Evolutionary conservation across 2,113 vertebrate species (phyloP), one percentile per base, ranked within the genome.

Genomic region (Scortum barcoo): DNA sequence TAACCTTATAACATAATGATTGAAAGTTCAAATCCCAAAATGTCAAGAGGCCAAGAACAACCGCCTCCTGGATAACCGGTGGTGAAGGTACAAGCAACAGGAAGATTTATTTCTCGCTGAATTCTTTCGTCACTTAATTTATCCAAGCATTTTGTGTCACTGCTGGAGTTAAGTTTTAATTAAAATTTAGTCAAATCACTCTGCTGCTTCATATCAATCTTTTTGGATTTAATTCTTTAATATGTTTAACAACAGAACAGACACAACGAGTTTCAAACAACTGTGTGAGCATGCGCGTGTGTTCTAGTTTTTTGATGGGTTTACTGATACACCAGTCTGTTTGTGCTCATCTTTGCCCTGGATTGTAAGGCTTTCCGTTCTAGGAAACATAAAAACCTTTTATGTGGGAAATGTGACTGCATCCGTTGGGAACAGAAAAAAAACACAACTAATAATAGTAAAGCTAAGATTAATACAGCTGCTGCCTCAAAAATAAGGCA

Each of bases 251-350:
- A 65, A 20, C 20, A 40, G 5, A 13, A 69, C 40, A 67, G 3
- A 60, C 19, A 65, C 10, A 36, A 1, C 11, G 16, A 7, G 9
- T 40, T 70, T 72, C n/a, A 72, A 56, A 48, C 20, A 46, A 30
- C 54, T 65, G 8, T 46, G n/a, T 0, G 5, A 68, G 60, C 58
- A 30, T 67, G 60, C 10, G 24, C 58, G 42, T 56, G 61, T 24
- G 26, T 30, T 51, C 12, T 9, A 0, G 3, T 54, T 46, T 53
- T 70, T 65, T 65, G 36, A 68, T 22, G 54, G 65, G 10, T 76
- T 85, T 69, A 46, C 46, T 44, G 72, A 81, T 85, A 84, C 85
- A 92, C 88, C 86, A 86, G 80, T 86, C 75, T 76, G 67, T 71
- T 78, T 67, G 72, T 56, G 42, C 11, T 48, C 71, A 48, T 86